Conservation (phyloP, 53 echinoderm and acorn worm species). For the Echinarachnius parma region DNA sequence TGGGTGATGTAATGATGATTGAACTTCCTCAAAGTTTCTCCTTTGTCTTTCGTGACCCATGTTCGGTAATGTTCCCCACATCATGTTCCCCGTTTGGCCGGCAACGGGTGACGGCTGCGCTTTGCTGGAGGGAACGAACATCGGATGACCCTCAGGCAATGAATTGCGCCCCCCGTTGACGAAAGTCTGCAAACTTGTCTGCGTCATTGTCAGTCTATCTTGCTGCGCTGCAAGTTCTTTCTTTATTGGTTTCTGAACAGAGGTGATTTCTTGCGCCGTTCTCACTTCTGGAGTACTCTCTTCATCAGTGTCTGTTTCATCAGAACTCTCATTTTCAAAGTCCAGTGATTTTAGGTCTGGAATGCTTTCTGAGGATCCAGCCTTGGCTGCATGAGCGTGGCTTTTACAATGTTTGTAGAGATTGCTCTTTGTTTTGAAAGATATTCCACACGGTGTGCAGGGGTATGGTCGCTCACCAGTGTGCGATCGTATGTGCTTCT, state of each 20-base stretch:
- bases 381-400: slow-evolving; percentile 97
- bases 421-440: slow-evolving; percentile 98
- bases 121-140: slow-evolving; percentile 37
- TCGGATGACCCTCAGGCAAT: slow-evolving; percentile 23
- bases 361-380: slow-evolving; percentile 54
- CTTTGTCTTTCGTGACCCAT: not conserved
- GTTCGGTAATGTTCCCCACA: slow-evolving; percentile 15
- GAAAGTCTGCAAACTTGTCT: slow-evolving; percentile 8
- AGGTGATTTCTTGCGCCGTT: slow-evolving; percentile 9
- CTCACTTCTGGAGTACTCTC: slow-evolving; percentile 41
- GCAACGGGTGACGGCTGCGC: slow-evolving; percentile 30
- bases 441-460: slow-evolving; percentile 93
- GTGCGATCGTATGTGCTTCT: slow-evolving; percentile 94
- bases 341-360: slow-evolving; percentile 56
- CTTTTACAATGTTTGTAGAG: slow-evolving; percentile 97
- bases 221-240: not conserved
- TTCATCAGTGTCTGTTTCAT: slow-evolving; percentile 98
- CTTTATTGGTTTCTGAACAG: too few relatives aligned
- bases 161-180: slow-evolving; percentile 19
- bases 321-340: slow-evolving; percentile 83
- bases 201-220: slow-evolving; percentile 11
- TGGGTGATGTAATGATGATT: too few relatives aligned
- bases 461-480: slow-evolving; percentile 98
- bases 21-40: not conserved
- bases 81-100: slow-evolving; percentile 27